Evolutionary conservation across 2,888 invertebrate species (phyloP), one percentile per base, ranked within the genome.

Genomic region (Perizoma affinitatum): DNA sequence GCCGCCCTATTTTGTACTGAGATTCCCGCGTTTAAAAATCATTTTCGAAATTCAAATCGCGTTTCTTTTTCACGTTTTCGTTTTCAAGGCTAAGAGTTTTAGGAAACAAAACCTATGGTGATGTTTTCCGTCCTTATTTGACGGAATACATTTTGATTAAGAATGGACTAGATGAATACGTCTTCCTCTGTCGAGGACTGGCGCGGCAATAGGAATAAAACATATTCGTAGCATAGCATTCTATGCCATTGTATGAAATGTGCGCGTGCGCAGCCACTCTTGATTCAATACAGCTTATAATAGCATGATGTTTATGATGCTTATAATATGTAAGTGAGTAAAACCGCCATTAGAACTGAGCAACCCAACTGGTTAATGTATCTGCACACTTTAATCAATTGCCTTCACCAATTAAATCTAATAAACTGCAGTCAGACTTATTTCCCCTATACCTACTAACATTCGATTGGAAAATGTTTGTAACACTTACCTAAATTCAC

Each of bases 181-280:
- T 57, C 54, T 59, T 55, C 46, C 46, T 50, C 55, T 49, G 52
- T 34, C 41, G 59, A 65, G 61, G 51, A 55, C 54, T 48, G 53
- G 33, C 65, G 65, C 66, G 61, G 36, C 49, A 69, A 64, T 67
- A 49, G 7, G 11, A 4, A 7, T 55, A 22, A 1, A 22, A 22
- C 1, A 22, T 22, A 22, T 3, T 11, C 49, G 51, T 22, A 55
- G 45, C 57, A 46, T 47, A 42, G 58, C 58, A 62, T 61, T 57
- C 42, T 57, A 48, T 44, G 46, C 7, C 49, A 54, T 52, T 45
- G 58, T 40, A 49, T 47, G 35, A 54, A 44, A 50, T 35, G 43
- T 54, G 56, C 68, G 68, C 66, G 47, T 52, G 66, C 66, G 67
- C 22, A 22, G 22, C 60, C 41, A 48, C 44, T 60, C 57, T 40